A percentile compares a stretch with the other conserved stretches of the same genome.
Evolutionary conservation across 2,113 vertebrate species (phyloP).

Genomic region (Hystrix cristata): DNA sequence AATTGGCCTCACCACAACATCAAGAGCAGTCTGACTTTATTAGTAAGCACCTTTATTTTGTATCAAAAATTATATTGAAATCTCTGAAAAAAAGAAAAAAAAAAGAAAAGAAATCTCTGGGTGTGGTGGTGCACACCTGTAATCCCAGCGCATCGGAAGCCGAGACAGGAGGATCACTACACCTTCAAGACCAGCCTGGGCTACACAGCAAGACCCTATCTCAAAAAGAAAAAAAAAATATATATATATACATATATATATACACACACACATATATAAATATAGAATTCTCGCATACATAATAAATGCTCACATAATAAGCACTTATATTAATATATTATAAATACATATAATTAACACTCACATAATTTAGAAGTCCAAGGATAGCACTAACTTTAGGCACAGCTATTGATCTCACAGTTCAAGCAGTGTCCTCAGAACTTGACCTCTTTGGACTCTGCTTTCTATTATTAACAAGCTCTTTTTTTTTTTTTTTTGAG

Average conservation of each 20-base stretch:
- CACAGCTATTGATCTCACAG: neutral
- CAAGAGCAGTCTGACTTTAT: neutral
- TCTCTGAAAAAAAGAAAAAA: neutral
- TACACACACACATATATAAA: neutral
- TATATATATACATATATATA: neutral
- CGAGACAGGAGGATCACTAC: neutral
- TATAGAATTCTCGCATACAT: neutral
- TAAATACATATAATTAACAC: neutral
- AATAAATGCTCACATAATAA: neutral
- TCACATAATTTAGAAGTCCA: constrained; percentile 30
- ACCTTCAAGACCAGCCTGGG: neutral
- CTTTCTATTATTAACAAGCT: constrained; percentile 44
- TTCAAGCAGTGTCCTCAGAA: constrained; percentile 38
- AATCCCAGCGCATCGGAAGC: neutral
- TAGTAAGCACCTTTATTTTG: constrained; percentile 14
- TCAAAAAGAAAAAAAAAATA: neutral
- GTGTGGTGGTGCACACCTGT: neutral
- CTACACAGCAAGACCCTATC: neutral
- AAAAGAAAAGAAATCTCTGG: neutral
- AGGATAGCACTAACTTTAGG: constrained; percentile 9
- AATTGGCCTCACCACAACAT: constrained; percentile 47
- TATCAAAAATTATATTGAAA: constrained; percentile 40
- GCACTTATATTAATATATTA: no score
- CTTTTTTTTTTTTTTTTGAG: neutral
- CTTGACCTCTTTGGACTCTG: neutral